phyloP scores from a whole-genome alignment of 1,140 invertebrate genomes.

The Hermatobates lingyangjiaoensis region DNA sequence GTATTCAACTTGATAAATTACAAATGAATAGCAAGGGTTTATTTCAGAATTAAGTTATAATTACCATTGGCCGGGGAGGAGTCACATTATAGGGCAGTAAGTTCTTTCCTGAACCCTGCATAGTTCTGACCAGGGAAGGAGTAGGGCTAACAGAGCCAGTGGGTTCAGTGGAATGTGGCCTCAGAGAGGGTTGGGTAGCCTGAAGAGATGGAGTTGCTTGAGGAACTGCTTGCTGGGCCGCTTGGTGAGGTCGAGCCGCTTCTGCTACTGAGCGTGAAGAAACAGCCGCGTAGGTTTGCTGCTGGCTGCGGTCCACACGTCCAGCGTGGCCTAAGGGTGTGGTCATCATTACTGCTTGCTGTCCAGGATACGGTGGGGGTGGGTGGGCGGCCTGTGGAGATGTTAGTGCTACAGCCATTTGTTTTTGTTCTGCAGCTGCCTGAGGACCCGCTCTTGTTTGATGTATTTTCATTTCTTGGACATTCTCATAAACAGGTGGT shows the following conservation, averaged over 20 bases:
- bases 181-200: conserved; percentile 24
- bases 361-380: conserved; percentile 13
- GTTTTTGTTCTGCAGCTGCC: conserved; percentile 21
- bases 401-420: conserved; percentile 22
- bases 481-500: conserved; percentile 51
- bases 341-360: background rate
- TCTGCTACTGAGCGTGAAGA: conserved; percentile 19
- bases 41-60: too few species aligned
- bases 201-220: conserved; percentile 14
- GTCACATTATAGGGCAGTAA: conserved; percentile 74
- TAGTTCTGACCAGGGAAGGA: conserved; percentile 16
- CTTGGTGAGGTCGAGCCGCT: conserved; percentile 2
- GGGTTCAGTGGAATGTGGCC: conserved; percentile 17
- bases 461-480: conserved; percentile 31
- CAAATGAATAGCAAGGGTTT: too few species aligned
- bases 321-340: background rate
- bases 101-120: conserved; percentile 40
- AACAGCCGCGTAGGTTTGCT: conserved; percentile 4
- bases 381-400: conserved; percentile 10
- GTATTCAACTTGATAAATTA: too few species aligned
- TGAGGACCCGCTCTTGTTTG: conserved; percentile 29
- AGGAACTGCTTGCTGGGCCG: conserved; percentile 17
- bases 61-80: conserved; percentile 48
- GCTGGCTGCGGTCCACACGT: background rate
- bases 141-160: conserved; percentile 24